Conservation (phyloP, 2,113 vertebrate genomes). For the human region GRCh38 chr14:61221501-61222000, state of each 20-base stretch:
- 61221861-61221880: background rate
- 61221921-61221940: constrained; percentile 55
- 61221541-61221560: background rate
- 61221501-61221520: background rate
- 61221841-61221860: background rate
- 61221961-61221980: constrained; percentile 58
- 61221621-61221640: background rate
- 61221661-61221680: accelerated
- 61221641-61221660: accelerated
- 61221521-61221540: background rate
- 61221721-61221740: background rate
- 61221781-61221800: background rate
- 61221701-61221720: background rate
- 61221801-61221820: background rate
- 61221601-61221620: background rate
- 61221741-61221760: background rate
- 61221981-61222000: constrained; percentile 40
- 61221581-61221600: background rate
- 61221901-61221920: constrained; percentile 40
- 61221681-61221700: background rate
- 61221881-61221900: constrained; percentile 2
- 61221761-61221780: accelerated
- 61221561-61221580: background rate
- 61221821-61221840: background rate
- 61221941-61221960: constrained; percentile 61